phyloP scores from a whole-genome alignment of 1,140 invertebrate genomes.

The Cephus cinctus region DNA sequence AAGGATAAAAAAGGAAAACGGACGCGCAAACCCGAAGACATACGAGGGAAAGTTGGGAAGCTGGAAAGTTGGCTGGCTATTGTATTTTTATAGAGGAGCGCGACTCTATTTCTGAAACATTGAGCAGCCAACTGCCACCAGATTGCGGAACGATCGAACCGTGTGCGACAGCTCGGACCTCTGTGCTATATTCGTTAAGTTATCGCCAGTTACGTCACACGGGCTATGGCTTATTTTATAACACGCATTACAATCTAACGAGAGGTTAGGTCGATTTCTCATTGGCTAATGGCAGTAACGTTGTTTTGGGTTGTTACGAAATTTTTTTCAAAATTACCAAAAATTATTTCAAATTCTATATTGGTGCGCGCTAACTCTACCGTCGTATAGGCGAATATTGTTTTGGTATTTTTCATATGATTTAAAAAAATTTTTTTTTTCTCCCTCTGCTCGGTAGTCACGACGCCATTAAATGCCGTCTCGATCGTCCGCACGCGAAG shows the following conservation, averaged over 20 bases:
- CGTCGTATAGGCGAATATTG: no score
- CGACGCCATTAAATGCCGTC: no score
- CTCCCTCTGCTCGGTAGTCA: no score
- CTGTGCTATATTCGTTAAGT: neutral
- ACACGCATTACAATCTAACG: neutral
- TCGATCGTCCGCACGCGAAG: no score
- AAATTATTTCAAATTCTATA: no score
- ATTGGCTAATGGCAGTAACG: no score
- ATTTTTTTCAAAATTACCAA: no score
- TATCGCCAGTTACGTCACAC: conserved; percentile 2
- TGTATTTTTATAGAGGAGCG: conserved; percentile 3
- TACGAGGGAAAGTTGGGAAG: neutral
- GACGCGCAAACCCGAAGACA: neutral
- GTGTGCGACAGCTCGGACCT: neutral
- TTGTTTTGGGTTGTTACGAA: no score
- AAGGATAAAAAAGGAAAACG: neutral
- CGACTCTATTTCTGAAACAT: conserved; percentile 7
- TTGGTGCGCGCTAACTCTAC: no score
- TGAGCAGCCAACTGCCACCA: conserved; percentile 6
- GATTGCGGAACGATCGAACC: conserved; percentile 6
- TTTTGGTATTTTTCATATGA: neutral
- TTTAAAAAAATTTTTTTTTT: neutral
- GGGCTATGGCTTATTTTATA: conserved; percentile 8
- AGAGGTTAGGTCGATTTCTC: no score
- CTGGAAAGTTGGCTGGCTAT: conserved; percentile 1